A percentile compares a stretch with the other conserved stretches of the same genome.
phyloP scores from a whole-genome alignment of 2,888 invertebrate genomes.

The Mermis nigrescens region DNA sequence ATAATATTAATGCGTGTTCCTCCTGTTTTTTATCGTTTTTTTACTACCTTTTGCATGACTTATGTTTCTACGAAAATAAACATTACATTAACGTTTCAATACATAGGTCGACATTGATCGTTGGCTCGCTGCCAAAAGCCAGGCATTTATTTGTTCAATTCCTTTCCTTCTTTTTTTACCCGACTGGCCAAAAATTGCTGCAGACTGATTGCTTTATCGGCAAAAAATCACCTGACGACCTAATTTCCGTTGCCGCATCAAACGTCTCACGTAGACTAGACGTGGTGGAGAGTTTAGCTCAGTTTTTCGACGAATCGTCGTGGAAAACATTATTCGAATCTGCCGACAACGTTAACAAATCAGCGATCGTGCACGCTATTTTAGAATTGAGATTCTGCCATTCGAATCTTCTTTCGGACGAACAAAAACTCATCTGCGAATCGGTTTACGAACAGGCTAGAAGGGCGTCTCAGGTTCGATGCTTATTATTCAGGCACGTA shows the following conservation, averaged over 20 bases:
- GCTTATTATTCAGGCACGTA: no score
- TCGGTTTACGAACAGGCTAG: background rate
- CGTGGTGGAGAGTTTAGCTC: background rate
- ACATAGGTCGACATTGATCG: no score
- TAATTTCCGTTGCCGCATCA: no score
- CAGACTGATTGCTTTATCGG: no score
- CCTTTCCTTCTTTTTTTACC: slow-evolving; percentile 24
- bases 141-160: slow-evolving; percentile 19
- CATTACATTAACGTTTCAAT: background rate
- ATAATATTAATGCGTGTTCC: no score
- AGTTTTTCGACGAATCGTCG: background rate
- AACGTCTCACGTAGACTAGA: background rate
- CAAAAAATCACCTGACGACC: no score
- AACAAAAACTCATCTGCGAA: background rate
- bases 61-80: no score
- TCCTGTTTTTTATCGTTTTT: no score
- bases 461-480: background rate
- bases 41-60: no score
- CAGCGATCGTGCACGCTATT: background rate
- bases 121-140: background rate
- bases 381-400: background rate
- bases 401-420: background rate
- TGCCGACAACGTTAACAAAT: background rate
- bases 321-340: background rate
- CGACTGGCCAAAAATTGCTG: slow-evolving; percentile 15